phyloP scores from a whole-genome alignment of 1,140 invertebrate species.

The Trigoniulus corallinus region DNA sequence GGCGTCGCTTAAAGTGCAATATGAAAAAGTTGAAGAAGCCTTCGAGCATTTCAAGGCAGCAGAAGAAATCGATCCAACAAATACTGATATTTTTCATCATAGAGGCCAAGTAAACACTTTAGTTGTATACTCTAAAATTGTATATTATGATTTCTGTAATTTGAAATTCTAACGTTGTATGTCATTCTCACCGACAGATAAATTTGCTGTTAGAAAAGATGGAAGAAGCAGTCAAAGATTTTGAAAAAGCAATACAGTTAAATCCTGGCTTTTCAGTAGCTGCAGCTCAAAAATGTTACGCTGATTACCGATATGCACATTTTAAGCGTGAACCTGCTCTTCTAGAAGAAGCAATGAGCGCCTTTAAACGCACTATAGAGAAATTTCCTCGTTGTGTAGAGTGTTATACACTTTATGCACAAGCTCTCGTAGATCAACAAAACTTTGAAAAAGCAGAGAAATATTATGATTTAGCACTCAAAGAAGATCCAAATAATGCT shows the following conservation, averaged over 20 bases:
- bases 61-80: conserved; percentile 51
- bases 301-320: conserved; percentile 52
- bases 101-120: conserved; percentile 41
- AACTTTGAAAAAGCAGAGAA: conserved; percentile 63
- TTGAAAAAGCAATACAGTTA: conserved; percentile 59
- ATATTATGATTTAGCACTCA: conserved; percentile 60
- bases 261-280: conserved; percentile 68
- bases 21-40: conserved; percentile 50
- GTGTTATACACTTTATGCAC: conserved; percentile 45
- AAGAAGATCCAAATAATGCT: conserved; percentile 69
- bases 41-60: conserved; percentile 60
- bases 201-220: conserved; percentile 62
- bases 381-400: conserved; percentile 71
- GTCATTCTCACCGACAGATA: conserved; percentile 36
- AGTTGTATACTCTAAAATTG: not conserved
- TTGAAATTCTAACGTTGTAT: too few species aligned
- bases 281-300: conserved; percentile 71
- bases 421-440: conserved; percentile 54
- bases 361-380: conserved; percentile 54
- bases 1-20: conserved; percentile 62
- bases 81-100: conserved; percentile 70
- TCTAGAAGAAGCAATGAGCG: conserved; percentile 40
- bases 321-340: conserved; percentile 33
- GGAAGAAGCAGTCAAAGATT: conserved; percentile 59
- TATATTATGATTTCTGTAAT: conserved; percentile 1